Conservation (phyloP, 2,113 vertebrate genomes). For the Pycnonotus jocosus region DNA sequence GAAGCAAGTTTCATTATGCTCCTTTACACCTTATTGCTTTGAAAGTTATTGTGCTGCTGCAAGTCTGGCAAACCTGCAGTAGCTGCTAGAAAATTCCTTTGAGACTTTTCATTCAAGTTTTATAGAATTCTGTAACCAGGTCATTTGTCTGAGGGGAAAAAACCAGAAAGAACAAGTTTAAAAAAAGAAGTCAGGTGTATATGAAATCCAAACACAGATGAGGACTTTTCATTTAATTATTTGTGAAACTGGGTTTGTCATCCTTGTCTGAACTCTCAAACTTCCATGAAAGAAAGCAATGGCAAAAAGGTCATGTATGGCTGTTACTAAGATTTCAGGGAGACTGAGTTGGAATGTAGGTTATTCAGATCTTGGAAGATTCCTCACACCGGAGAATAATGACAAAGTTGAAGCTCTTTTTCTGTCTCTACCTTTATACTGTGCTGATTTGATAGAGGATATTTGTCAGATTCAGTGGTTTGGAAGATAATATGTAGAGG, state of each 20-base stretch:
- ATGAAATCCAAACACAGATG: neutral
- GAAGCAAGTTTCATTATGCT: neutral
- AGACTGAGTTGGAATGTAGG: neutral
- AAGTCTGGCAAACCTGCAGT: neutral
- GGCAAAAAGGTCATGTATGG: neutral
- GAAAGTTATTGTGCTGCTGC: neutral
- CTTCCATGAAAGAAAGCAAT: neutral
- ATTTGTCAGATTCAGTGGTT: neutral
- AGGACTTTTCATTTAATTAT: neutral
- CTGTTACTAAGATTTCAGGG: neutral
- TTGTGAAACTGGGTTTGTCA: neutral
- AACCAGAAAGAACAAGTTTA: neutral
- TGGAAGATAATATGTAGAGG: neutral
- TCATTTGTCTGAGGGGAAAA: neutral
- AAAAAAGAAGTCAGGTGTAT: neutral
- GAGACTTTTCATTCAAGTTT: neutral
- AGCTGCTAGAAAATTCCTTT: conserved; percentile 8
- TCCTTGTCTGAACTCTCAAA: neutral
- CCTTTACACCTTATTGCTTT: neutral
- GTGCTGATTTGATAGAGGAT: neutral
- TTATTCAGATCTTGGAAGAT: neutral
- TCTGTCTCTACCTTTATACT: neutral
- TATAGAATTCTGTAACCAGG: neutral
- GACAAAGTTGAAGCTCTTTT: neutral
- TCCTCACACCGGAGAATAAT: neutral